Evolutionary conservation across 2,888 invertebrate species (phyloP).

Genomic region (Microctonus brassicae): DNA sequence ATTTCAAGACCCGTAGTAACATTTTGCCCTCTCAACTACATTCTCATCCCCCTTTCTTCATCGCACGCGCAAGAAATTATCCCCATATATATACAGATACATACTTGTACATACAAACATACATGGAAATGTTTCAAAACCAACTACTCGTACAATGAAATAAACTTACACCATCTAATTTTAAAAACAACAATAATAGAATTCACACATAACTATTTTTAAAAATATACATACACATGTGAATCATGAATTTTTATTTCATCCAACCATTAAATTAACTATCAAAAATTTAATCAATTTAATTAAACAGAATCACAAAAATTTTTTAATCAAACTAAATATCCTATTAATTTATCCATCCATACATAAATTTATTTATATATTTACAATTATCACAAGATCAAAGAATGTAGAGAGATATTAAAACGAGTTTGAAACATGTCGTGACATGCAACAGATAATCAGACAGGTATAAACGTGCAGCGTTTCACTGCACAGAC

Average conservation of each 20-base stretch:
- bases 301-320: background rate
- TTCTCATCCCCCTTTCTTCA: background rate
- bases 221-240: too few species aligned
- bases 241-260: too few species aligned
- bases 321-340: background rate
- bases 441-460: conserved; percentile 3
- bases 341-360: too few species aligned
- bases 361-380: background rate
- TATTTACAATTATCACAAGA: background rate
- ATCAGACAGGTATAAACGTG: background rate
- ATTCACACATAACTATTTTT: too few species aligned
- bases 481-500: background rate
- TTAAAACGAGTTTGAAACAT: background rate
- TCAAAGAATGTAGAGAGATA: background rate
- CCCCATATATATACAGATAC: background rate
- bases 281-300: background rate
- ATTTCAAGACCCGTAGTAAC: background rate
- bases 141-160: background rate
- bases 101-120: too few species aligned
- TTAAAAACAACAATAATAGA: too few species aligned
- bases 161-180: background rate
- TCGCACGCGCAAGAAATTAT: background rate
- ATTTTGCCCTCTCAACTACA: background rate
- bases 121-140: too few species aligned
- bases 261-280: too few species aligned